Conservation (phyloP, 2,888 invertebrate genomes). For the Noctuana brunneofusca region DNA sequence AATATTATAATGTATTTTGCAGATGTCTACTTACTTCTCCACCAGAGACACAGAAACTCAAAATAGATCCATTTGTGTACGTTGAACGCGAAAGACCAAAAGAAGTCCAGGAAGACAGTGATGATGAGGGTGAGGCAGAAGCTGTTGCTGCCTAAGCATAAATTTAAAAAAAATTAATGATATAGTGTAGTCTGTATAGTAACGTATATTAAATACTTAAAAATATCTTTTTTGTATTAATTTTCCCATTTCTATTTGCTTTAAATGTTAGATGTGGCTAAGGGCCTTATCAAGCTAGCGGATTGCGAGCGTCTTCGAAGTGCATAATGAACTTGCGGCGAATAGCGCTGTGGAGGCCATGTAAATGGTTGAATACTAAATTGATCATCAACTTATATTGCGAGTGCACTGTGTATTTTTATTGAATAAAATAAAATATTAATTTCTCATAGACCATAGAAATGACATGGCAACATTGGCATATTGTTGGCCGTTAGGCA, state of each 20-base stretch:
- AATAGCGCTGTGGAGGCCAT: too few relatives aligned
- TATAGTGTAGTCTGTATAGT: slow-evolving; percentile 34
- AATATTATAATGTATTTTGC: slow-evolving; percentile 40
- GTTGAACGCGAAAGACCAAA: slow-evolving; percentile 66
- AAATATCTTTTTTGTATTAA: not conserved
- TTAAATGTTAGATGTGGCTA: too few relatives aligned
- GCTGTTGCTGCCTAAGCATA: slow-evolving; percentile 53
- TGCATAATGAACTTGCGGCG: too few relatives aligned
- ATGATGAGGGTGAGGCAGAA: slow-evolving; percentile 65
- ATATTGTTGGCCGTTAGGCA: too few relatives aligned
- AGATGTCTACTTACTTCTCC: slow-evolving; percentile 86
- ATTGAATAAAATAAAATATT: too few relatives aligned
- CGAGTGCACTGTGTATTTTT: too few relatives aligned
- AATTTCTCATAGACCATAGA: too few relatives aligned
- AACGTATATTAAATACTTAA: slow-evolving; percentile 1
- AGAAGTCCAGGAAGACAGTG: slow-evolving; percentile 71
- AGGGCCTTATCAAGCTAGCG: too few relatives aligned
- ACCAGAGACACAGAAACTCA: slow-evolving; percentile 86
- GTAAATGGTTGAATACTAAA: too few relatives aligned
- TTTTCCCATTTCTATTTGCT: not conserved
- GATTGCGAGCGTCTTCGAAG: too few relatives aligned
- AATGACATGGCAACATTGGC: too few relatives aligned
- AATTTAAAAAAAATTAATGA: slow-evolving; percentile 43
- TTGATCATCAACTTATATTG: too few relatives aligned
- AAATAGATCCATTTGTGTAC: slow-evolving; percentile 85